A percentile compares a stretch with the other conserved stretches of the same genome.
Evolutionary conservation across 1,140 invertebrate genomes (phyloP).

Genomic region (Orchestia grillus): DNA sequence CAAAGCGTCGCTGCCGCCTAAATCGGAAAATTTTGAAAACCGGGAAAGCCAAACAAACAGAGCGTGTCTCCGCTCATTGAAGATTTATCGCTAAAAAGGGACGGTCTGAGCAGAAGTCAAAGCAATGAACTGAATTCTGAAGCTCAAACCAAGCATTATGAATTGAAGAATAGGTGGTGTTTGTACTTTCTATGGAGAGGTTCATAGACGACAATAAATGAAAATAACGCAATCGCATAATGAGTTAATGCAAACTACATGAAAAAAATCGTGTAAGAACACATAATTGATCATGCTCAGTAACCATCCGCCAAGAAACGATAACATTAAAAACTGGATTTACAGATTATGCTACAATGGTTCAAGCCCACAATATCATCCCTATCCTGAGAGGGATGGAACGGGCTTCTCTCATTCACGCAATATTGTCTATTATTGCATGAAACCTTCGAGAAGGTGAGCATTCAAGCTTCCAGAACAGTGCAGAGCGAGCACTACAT

Average conservation of each 20-base stretch:
- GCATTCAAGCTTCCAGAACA: not conserved
- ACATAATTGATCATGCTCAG: not conserved
- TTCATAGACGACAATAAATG: not conserved
- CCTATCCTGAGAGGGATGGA: not conserved
- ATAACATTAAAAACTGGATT: not conserved
- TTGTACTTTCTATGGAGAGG: not conserved
- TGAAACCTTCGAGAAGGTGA: not conserved
- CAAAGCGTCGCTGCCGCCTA: not conserved
- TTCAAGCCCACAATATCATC: not conserved
- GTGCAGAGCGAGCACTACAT: not conserved
- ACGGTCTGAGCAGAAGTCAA: not conserved
- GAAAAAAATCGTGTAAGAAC: not conserved
- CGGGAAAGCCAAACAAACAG: not conserved
- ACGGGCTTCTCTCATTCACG: not conserved
- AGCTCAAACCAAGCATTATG: not conserved
- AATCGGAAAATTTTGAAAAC: not conserved
- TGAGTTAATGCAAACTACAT: not conserved
- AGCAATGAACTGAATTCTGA: not conserved
- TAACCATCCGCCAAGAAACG: not conserved
- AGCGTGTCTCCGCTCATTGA: not conserved
- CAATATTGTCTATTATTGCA: not conserved
- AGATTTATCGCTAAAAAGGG: not conserved
- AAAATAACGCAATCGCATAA: not conserved
- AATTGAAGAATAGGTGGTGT: not conserved
- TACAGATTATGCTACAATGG: not conserved